Evolutionary conservation across 1,140 invertebrate species (phyloP).

Genomic region (Nebria ingens): DNA sequence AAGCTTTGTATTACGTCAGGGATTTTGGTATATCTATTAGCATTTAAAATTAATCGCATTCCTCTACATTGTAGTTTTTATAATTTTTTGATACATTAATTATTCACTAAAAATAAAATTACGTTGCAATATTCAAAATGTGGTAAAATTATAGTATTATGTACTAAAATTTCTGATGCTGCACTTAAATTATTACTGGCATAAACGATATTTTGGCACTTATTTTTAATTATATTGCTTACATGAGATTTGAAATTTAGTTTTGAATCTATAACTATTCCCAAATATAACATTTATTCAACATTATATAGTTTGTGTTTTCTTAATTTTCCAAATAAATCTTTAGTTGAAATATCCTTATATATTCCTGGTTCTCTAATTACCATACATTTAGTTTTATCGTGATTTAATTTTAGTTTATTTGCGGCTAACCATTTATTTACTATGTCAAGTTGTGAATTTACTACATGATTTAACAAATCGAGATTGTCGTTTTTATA

Average conservation of each 20-base stretch:
- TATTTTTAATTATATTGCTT: neutral
- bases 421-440: neutral
- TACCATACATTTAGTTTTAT: neutral
- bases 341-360: neutral
- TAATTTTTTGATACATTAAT: neutral
- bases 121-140: neutral
- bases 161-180: neutral
- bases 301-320: neutral
- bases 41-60: neutral
- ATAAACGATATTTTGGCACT: neutral
- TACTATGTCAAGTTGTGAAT: neutral
- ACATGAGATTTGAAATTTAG: neutral
- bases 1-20: no score
- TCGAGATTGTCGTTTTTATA: neutral
- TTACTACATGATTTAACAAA: neutral
- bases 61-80: neutral
- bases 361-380: neutral
- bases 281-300: neutral
- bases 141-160: neutral
- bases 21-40: no score
- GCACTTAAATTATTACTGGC: neutral
- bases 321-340: neutral
- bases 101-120: neutral
- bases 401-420: neutral
- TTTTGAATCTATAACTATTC: neutral